A percentile compares a stretch with the other conserved stretches of the same genome.
These are phyloP conservation scores for Gymnocephalus cernua DNA, from an alignment of 2,113 vertebrate genomes.

Conservation along the genomic window DNA sequence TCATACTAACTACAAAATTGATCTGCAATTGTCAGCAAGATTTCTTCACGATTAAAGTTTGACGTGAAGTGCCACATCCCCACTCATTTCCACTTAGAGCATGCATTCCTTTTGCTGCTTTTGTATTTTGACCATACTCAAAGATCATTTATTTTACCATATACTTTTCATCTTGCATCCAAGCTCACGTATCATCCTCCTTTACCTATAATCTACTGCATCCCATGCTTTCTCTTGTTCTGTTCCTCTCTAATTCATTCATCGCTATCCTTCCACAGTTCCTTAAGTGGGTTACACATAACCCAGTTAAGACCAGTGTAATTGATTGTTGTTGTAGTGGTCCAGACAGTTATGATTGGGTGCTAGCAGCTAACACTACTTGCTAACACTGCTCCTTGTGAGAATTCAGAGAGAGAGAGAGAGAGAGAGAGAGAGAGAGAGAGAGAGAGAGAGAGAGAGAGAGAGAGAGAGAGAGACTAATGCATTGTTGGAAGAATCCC, in stretches of 20 bases:
- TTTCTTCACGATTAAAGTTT: neutral
- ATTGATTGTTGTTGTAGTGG: constrained; percentile 40
- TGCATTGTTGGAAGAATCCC: neutral
- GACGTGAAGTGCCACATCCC: neutral
- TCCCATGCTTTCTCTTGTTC: neutral
- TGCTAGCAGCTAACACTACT: constrained; percentile 17
- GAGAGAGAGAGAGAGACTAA: neutral
- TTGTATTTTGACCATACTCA: neutral
- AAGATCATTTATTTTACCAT: constrained; percentile 17
- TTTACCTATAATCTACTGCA: neutral
- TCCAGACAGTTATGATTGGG: constrained; percentile 43
- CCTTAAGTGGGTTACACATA: constrained; percentile 20
- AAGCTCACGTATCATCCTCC: neutral
- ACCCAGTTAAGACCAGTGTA: constrained; percentile 30
- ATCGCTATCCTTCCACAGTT: constrained; percentile 7
- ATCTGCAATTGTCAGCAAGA: neutral
- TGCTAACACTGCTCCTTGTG: constrained; percentile 19
- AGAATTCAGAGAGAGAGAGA: neutral
- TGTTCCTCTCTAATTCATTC: neutral
- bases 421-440: too few relatives aligned
- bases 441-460: too few relatives aligned
- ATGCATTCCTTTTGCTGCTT: neutral
- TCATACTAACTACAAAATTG: neutral
- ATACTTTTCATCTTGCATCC: neutral
- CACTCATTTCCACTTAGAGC: neutral